A percentile compares a stretch with the other conserved stretches of the same genome.
Evolutionary conservation across 2,888 invertebrate genomes (phyloP).

Genomic region (Sepiola atlantica): DNA sequence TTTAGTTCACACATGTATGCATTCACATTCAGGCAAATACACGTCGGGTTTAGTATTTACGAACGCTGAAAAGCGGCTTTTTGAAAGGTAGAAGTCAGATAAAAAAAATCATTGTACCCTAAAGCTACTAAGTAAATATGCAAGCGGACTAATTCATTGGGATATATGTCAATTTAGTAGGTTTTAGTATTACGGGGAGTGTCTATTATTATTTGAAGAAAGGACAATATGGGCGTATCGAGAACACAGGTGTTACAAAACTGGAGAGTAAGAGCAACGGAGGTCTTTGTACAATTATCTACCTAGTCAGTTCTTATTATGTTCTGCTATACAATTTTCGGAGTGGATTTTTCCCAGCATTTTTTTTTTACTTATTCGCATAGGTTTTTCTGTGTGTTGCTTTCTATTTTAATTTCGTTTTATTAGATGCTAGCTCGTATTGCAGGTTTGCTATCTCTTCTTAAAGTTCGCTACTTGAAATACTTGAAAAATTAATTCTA

Average conservation of each 20-base stretch:
- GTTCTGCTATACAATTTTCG: no score
- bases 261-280: not conserved
- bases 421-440: no score
- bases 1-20: not conserved
- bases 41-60: not conserved
- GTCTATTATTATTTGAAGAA: conserved; percentile 8
- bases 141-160: not conserved
- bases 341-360: no score
- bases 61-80: not conserved
- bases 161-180: conserved; percentile 1
- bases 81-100: conserved; percentile 1
- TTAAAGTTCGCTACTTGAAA: no score
- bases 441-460: no score
- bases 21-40: not conserved
- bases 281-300: no score
- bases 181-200: not conserved
- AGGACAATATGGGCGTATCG: conserved; percentile 1
- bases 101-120: not conserved
- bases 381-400: no score
- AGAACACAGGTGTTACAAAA: not conserved
- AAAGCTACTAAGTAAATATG: conserved; percentile 19
- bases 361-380: no score
- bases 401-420: no score
- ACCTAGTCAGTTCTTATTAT: no score
- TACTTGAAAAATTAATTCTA: no score